A percentile compares a stretch with the other conserved stretches of the same genome.
These are phyloP conservation scores for Enteromius argenteus DNA, from an alignment of 2,797 vertebrate species.

Conservation along the genomic window DNA sequence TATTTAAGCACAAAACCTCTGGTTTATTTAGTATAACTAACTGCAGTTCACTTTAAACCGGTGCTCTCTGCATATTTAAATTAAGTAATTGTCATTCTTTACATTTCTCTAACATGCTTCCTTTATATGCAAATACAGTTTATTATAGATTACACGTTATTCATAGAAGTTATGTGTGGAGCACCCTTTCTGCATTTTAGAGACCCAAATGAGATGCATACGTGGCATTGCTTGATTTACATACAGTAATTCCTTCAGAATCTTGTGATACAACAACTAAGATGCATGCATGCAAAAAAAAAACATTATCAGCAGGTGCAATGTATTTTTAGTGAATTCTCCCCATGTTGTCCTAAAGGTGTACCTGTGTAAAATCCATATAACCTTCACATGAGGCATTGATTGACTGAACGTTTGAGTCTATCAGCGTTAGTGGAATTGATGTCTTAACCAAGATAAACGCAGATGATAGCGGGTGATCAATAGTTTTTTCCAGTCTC, in stretches of 20 bases:
- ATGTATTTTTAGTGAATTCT: not conserved
- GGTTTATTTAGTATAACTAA: not conserved
- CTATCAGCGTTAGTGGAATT: slow-evolving; percentile 51
- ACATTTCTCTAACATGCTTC: not conserved
- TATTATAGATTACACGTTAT: slow-evolving; percentile 9
- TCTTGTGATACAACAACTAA: not conserved
- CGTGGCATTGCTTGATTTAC: not conserved
- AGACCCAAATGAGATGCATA: not conserved
- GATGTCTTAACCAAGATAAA: slow-evolving; percentile 55
- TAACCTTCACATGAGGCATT: slow-evolving; percentile 38
- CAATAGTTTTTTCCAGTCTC: slow-evolving; percentile 41
- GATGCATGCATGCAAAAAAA: not conserved
- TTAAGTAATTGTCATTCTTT: slow-evolving; percentile 3
- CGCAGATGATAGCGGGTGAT: slow-evolving; percentile 49
- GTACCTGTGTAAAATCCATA: slow-evolving; percentile 22
- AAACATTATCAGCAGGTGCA: not conserved
- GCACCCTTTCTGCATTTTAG: slow-evolving; percentile 9
- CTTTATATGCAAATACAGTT: slow-evolving; percentile 17
- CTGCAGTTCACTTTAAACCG: not conserved
- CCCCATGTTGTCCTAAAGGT: slow-evolving; percentile 7
- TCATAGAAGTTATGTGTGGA: not conserved
- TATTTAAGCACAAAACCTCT: not conserved
- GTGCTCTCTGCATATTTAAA: not conserved
- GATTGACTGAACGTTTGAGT: slow-evolving; percentile 59
- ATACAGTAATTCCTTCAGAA: slow-evolving; percentile 4